Evolutionary conservation across 2,113 vertebrate genomes (phyloP).

Genomic region (Orycteropus afer): DNA sequence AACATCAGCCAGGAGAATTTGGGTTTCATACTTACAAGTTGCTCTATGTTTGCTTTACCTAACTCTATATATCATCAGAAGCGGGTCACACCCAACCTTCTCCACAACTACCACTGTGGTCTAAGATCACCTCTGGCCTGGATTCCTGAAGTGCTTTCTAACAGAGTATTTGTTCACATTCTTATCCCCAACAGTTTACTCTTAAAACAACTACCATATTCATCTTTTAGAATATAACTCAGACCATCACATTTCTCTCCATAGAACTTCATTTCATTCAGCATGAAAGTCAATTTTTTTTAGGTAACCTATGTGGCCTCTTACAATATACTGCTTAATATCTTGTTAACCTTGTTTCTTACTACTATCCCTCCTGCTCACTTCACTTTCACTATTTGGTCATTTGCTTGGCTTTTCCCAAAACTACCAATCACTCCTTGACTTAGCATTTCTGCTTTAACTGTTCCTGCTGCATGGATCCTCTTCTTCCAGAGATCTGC

Average conservation of each 20-base stretch:
- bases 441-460: not conserved
- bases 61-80: not conserved
- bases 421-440: not conserved
- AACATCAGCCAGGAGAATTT: not conserved
- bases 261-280: not conserved
- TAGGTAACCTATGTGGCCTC: not conserved
- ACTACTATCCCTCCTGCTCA: not conserved
- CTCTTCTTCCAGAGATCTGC: not conserved
- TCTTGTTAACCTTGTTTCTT: not conserved
- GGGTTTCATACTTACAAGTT: not conserved
- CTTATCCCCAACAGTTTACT: not conserved
- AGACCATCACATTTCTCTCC: not conserved
- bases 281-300: not conserved
- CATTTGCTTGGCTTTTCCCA: not conserved
- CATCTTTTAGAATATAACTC: not conserved
- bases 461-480: not conserved
- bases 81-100: not conserved
- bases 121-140: not conserved
- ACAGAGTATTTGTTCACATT: not conserved
- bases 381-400: not conserved
- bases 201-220: not conserved
- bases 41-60: not conserved
- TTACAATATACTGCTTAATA: fast-evolving
- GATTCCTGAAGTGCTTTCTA: not conserved
- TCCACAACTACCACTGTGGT: not conserved